Evolutionary conservation across 2,113 vertebrate species (phyloP).

Genomic region (Proteles cristata): DNA sequence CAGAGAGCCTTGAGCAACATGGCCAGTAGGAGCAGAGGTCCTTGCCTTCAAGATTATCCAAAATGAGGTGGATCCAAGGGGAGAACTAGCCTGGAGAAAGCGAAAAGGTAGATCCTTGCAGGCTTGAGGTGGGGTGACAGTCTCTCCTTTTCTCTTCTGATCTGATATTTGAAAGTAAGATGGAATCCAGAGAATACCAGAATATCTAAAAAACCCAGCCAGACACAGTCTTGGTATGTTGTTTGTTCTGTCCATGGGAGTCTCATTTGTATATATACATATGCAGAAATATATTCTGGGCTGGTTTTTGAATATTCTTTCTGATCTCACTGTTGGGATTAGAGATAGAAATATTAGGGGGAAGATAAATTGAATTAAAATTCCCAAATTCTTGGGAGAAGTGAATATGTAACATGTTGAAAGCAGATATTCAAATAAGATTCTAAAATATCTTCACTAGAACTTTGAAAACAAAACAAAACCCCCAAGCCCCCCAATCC

Average conservation of each 20-base stretch:
- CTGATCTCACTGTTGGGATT: neutral
- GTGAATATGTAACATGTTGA: neutral
- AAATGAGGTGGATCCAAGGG: neutral
- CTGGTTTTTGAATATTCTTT: neutral
- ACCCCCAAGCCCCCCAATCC: neutral
- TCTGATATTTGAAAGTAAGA: neutral
- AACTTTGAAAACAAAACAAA: neutral
- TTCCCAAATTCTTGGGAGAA: neutral
- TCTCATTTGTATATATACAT: neutral
- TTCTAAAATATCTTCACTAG: neutral
- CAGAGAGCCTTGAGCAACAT: neutral
- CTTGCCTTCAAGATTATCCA: neutral
- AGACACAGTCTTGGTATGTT: neutral
- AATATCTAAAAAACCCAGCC: neutral
- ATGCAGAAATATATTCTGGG: neutral
- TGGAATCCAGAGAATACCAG: neutral
- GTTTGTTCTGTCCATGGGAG: neutral
- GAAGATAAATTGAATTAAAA: neutral
- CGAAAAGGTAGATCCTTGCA: rapidly evolving
- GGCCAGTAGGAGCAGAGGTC: neutral
- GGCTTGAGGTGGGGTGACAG: neutral
- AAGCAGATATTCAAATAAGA: neutral
- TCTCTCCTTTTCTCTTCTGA: neutral
- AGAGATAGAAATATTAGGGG: neutral
- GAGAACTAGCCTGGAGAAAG: neutral